phyloP scores from a whole-genome alignment of 2,113 vertebrate genomes.

The Macroglossus sobrinus region DNA sequence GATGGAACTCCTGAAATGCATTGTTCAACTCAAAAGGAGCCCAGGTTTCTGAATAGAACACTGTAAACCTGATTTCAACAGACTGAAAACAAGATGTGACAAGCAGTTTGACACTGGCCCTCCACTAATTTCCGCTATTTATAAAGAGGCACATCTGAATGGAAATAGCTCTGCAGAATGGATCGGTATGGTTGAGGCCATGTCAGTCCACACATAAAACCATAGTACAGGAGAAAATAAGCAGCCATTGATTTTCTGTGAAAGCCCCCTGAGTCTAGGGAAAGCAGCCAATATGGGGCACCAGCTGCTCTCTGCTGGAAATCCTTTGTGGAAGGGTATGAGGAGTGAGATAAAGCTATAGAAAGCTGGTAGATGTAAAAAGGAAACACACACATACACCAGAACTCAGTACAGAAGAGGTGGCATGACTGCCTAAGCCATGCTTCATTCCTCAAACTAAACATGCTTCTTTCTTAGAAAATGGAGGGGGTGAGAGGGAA shows the following conservation, averaged over 20 bases:
- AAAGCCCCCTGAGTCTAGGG: conserved; percentile 81
- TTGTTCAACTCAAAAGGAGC: conserved; percentile 82
- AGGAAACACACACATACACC: conserved; percentile 1
- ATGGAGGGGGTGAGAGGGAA: conserved; percentile 38
- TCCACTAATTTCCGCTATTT: conserved; percentile 89
- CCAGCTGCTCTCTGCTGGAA: conserved; percentile 89
- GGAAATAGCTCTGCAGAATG: conserved; percentile 84
- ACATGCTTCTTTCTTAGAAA: conserved; percentile 68
- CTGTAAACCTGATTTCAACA: conserved; percentile 88
- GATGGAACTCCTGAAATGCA: conserved; percentile 82
- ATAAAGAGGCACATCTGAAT: conserved; percentile 86
- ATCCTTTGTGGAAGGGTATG: conserved; percentile 83
- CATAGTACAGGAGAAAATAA: conserved; percentile 81
- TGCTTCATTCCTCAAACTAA: conserved; percentile 68
- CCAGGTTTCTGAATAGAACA: conserved; percentile 82
- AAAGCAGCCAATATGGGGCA: conserved; percentile 84
- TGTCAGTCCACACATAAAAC: conserved; percentile 85
- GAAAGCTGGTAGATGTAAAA: conserved; percentile 79
- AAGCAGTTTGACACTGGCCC: conserved; percentile 87
- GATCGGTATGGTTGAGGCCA: conserved; percentile 81
- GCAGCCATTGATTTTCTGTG: conserved; percentile 86
- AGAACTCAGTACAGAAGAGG: conserved; percentile 74
- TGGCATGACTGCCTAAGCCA: conserved; percentile 57
- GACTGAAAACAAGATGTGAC: conserved; percentile 92
- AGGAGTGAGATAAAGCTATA: conserved; percentile 64